Percentiles rank a stretch among this genome's conserved stretches.
Evolutionary conservation across 2,113 vertebrate genomes (phyloP).

Genomic region (Paradisaea rubra): DNA sequence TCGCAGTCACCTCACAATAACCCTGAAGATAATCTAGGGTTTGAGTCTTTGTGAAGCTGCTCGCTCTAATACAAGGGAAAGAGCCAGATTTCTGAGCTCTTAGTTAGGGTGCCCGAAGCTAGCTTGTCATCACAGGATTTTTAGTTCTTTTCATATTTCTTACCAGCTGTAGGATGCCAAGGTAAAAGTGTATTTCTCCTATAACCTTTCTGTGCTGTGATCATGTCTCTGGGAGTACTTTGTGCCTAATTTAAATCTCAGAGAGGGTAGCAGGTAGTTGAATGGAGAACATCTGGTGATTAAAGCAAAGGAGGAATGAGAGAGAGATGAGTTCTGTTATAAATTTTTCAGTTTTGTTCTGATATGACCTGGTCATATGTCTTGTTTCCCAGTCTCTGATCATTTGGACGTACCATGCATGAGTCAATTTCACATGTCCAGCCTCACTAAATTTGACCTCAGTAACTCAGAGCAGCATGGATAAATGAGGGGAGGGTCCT

Average conservation of each 20-base stretch:
- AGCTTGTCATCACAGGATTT: slow-evolving; percentile 3
- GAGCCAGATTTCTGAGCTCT: slow-evolving; percentile 17
- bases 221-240: not conserved
- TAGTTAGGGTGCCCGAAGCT: not conserved
- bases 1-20: slow-evolving; percentile 49
- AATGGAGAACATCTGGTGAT: not conserved
- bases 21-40: slow-evolving; percentile 55
- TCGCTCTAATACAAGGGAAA: not conserved
- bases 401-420: not conserved
- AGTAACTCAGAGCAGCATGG: not conserved
- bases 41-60: slow-evolving; percentile 35
- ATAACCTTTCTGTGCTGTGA: not conserved
- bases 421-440: not conserved
- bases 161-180: not conserved
- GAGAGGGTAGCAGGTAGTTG: not conserved
- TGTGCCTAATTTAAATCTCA: not conserved
- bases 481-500: not conserved
- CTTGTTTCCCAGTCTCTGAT: not conserved
- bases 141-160: not conserved
- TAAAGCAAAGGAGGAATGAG: not conserved
- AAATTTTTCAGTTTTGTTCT: not conserved
- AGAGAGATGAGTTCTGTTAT: not conserved
- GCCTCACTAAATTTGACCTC: not conserved
- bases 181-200: not conserved
- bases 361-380: not conserved